These are phyloP conservation scores for Saccopteryx leptura DNA, from an alignment of 2,113 vertebrate genomes.

Conservation along the genomic window DNA sequence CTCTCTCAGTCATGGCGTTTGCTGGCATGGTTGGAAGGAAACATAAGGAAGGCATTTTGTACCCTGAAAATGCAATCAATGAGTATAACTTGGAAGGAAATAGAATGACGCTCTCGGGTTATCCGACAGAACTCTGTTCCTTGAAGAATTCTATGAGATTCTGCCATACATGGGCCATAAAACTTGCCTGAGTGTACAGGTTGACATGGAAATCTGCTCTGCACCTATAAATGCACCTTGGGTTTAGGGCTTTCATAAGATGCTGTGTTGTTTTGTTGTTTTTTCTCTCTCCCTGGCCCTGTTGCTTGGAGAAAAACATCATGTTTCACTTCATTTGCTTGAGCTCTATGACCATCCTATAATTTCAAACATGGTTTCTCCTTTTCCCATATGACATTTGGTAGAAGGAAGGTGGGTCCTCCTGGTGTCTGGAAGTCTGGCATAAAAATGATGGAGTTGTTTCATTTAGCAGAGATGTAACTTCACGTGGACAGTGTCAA, in stretches of 20 bases:
- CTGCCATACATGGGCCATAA: neutral
- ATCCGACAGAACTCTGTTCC: slow-evolving; percentile 54
- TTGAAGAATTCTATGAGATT: slow-evolving; percentile 53
- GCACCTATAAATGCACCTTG: neutral
- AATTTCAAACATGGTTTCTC: neutral
- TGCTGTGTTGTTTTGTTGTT: neutral
- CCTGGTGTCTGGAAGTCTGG: neutral
- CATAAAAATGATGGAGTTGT: slow-evolving; percentile 67
- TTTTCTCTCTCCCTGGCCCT: neutral
- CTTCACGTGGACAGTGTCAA: neutral
- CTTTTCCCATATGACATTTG: neutral
- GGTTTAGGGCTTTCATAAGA: slow-evolving; percentile 55
- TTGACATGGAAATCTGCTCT: slow-evolving; percentile 57
- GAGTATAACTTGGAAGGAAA: neutral
- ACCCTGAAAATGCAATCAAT: neutral
- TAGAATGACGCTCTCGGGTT: slow-evolving; percentile 51
- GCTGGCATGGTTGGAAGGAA: neutral
- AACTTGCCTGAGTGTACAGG: neutral
- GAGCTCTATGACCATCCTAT: neutral
- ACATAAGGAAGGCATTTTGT: neutral
- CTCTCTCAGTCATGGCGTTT: neutral
- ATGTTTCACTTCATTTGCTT: slow-evolving; percentile 54
- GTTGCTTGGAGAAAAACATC: slow-evolving; percentile 47
- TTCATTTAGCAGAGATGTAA: slow-evolving; percentile 62
- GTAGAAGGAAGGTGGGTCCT: neutral